phyloP scores from a whole-genome alignment of 2,888 invertebrate species.

The Agrypnus murinus region DNA sequence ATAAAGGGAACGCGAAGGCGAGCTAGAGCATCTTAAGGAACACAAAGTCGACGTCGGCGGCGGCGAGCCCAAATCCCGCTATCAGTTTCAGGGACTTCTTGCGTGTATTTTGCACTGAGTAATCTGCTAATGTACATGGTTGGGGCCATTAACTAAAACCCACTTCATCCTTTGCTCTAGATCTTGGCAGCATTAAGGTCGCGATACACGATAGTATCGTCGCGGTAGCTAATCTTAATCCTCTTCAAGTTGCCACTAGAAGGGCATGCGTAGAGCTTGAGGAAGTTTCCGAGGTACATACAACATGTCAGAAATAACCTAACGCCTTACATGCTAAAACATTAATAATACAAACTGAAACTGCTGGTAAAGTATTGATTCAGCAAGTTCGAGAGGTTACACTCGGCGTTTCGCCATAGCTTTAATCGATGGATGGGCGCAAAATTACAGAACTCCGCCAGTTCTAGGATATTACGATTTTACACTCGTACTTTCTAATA shows the following conservation, averaged over 20 bases:
- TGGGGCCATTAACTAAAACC: conserved; percentile 56
- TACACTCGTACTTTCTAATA: background rate
- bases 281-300: conserved; percentile 36
- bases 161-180: conserved; percentile 56
- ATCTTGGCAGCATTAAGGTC: conserved; percentile 58
- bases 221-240: conserved; percentile 51
- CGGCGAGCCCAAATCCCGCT: conserved; percentile 38
- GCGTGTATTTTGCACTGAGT: conserved; percentile 52
- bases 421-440: conserved; percentile 42
- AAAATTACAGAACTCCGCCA: conserved; percentile 22
- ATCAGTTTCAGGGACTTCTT: conserved; percentile 47
- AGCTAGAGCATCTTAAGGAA: conserved; percentile 29
- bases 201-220: conserved; percentile 57
- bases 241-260: conserved; percentile 46
- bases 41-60: conserved; percentile 26
- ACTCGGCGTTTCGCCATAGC: conserved; percentile 30
- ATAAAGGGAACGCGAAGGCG: conserved; percentile 36
- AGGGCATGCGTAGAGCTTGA: conserved; percentile 39
- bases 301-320: conserved; percentile 48
- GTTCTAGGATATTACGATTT: background rate
- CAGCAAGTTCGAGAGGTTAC: conserved; percentile 46
- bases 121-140: conserved; percentile 54
- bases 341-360: conserved; percentile 56
- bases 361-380: conserved; percentile 46
- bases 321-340: conserved; percentile 55